Conservation (phyloP, 2,888 invertebrate species). For the Poecilobothrus nobilitatus region DNA sequence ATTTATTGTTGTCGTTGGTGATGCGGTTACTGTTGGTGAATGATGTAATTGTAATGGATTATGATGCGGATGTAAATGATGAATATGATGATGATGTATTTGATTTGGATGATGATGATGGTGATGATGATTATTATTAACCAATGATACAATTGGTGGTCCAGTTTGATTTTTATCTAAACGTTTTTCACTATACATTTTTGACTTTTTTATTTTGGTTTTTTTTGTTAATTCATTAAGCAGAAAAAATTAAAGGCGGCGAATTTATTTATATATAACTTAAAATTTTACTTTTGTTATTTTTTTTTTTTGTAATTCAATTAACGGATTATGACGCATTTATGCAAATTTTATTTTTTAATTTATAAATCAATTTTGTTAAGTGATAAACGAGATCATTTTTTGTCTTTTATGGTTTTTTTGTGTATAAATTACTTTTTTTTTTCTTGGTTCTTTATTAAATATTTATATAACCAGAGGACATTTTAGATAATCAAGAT, state of each 20-base stretch:
- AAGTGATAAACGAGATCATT: background rate
- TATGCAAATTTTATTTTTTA: background rate
- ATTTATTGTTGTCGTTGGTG: background rate
- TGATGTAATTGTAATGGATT: constrained; percentile 7
- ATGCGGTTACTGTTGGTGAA: background rate
- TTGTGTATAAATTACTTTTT: too few relatives aligned
- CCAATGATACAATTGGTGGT: background rate
- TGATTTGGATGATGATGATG: background rate
- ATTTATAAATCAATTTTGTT: background rate
- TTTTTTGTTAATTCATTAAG: background rate
- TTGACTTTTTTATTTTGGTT: background rate
- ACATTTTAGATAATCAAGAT: background rate
- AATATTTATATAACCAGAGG: too few relatives aligned
- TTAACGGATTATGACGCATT: constrained; percentile 6
- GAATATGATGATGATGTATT: constrained; percentile 3
- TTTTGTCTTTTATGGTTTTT: background rate
- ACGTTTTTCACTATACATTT: constrained; percentile 9
- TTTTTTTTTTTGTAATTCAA: background rate
- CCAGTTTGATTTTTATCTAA: constrained; percentile 7
- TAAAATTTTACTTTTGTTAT: background rate
- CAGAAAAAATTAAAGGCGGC: background rate
- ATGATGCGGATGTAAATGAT: background rate
- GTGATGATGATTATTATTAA: background rate
- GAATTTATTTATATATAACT: background rate
- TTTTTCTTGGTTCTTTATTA: too few relatives aligned